Evolutionary conservation across 2,888 invertebrate genomes (phyloP), one percentile per base, ranked within the genome.

Genomic region (Ceriagrion tenellum): DNA sequence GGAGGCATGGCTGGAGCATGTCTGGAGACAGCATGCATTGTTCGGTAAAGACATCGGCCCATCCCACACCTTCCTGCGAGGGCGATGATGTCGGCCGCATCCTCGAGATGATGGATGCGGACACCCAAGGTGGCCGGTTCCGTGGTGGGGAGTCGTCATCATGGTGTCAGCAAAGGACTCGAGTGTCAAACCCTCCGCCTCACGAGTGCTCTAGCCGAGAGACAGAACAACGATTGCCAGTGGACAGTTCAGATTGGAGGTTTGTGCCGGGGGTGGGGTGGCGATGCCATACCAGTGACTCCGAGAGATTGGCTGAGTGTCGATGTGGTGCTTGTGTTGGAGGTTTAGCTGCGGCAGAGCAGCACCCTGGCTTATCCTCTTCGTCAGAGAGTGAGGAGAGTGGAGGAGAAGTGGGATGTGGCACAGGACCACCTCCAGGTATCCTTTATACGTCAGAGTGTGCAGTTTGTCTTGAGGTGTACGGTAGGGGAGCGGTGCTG

Each of bases 381-480:
- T 93, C 93, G 30, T 93, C 93, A 16, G 93, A 93, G 63, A 47
- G 93, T 26, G 93, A 95, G 95, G 96, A 63, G 95, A 96, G 90
- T 95, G 95, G 95, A 81, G 55, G 95, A 35, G 95, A 95, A 81
- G 95, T 95, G 20, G 95, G 96, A 30, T 95, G 95, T 26, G 88
- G 90, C 90, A 95, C 40, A n/a, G 96, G 59, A 96, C 96, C 96
- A 95, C 96, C 96, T 40, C 95, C 95, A 18, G 97, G 97, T 6
- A 97, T 97, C 96, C 96, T 97, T 47, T 96, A 96, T 35, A 96
- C 96, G 55, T 96, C 96, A 56, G 97, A 97, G 95, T 97, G 97
- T 96, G 97, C 97, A 93, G 97, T 97, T 89, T 97, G 97, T 96
- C 96, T 97, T 95, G 97, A 97, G 69, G 96, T 96, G 55, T 97